Base-by-base conservation (phyloP, 1,140 invertebrate species). In the Drosophila teissieri region DNA sequence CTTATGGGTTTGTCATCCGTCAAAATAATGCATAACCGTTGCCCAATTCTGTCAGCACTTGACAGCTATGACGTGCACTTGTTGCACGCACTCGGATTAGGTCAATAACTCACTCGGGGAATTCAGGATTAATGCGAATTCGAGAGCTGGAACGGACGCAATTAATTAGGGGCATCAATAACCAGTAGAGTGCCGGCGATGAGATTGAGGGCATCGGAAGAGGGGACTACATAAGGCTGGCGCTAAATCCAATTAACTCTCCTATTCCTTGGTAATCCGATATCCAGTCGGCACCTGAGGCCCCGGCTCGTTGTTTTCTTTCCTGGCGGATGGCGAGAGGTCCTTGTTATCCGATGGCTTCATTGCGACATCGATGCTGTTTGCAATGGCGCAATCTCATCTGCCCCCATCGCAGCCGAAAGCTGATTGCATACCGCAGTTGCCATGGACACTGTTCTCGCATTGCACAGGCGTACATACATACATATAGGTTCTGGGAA, bases 241-340 rank as follows among this genome's bases (percentile, higher is more conserved):
- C 67, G 67, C 27, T 46, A 83, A 73, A 77, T 63, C 75, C 75
- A 88, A 88, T 88, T 83, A 83, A 61, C 53, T 69, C 52, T 54
- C 76, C 34, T 55, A 45, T 42, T 67, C 40, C 40, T 54, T 39
- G 55, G 83, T 56, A 79, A 88, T 48, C 39, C 48, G 55, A 76
- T 82, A 88, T 61, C 39, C 17, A 31, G 11, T 45, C 42, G 17
- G 36, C 72, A 74, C 57, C 70, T 57, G 72, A 37, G 45, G 54
- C 31, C 37, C 51, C 52, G n/a, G 24, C 40, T 36, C 24, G 14
- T 11, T 17, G 7, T 15, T 19, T 19, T 19, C 19, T 19, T 19
- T 22, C 10, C 22, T n/a, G 4, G 37, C 8, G 27, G 14, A 39
- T 24, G 17, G 17, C 22, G 46, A n/a, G 46, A n/a, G 31, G 46